Percentiles rank a stretch among this genome's conserved stretches.
These are phyloP conservation scores for Pogona vitticeps DNA, from an alignment of 2,113 vertebrate species.

Conservation along the genomic window DNA sequence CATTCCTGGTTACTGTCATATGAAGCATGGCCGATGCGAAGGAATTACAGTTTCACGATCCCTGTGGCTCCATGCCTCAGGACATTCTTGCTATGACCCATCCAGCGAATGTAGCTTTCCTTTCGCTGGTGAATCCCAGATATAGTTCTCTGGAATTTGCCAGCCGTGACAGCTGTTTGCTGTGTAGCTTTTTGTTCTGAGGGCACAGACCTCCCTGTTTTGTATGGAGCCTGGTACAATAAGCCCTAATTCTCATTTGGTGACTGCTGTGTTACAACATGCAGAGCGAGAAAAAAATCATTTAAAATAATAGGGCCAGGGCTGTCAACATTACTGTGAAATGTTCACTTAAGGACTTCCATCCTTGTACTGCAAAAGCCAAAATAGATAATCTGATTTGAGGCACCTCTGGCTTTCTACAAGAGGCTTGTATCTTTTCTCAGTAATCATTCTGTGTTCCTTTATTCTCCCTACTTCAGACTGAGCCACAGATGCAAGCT, in stretches of 20 bases:
- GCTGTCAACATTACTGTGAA: background rate
- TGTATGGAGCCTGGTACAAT: background rate
- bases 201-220: background rate
- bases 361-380: background rate
- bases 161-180: slow-evolving; percentile 27
- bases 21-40: slow-evolving; percentile 14
- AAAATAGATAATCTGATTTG: slow-evolving; percentile 7
- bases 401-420: background rate
- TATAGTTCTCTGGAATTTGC: slow-evolving; percentile 17
- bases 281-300: background rate
- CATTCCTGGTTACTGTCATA: background rate
- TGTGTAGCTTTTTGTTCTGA: slow-evolving; percentile 26
- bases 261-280: background rate
- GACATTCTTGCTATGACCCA: background rate
- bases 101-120: slow-evolving; percentile 6
- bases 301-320: accelerated
- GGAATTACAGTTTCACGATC: slow-evolving; percentile 3
- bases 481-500: too few relatives aligned
- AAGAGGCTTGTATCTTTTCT: background rate
- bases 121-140: background rate
- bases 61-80: background rate
- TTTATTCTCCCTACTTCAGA: background rate
- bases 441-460: background rate
- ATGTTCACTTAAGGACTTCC: background rate
- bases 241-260: background rate